phyloP scores from a whole-genome alignment of 2,113 vertebrate genomes.

The Cebidichthys violaceus region DNA sequence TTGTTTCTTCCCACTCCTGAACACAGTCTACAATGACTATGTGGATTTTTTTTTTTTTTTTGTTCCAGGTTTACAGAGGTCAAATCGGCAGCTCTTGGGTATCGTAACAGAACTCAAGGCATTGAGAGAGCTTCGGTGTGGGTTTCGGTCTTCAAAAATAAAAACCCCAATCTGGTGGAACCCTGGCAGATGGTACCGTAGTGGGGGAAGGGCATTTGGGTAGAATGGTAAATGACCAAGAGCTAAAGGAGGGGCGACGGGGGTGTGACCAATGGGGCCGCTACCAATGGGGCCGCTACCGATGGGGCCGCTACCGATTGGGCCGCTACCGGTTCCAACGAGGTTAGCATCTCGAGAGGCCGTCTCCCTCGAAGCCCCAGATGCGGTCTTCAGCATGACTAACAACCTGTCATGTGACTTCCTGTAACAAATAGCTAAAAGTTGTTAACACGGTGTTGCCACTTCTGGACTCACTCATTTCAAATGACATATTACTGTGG shows the following conservation, averaged over 20 bases:
- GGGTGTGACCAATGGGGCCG: constrained; percentile 27
- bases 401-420: constrained; percentile 46
- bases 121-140: constrained; percentile 1
- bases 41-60: not conserved
- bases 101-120: not conserved
- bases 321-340: constrained; percentile 8
- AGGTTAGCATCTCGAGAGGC: constrained; percentile 31
- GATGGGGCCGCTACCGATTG: constrained; percentile 15
- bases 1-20: not conserved
- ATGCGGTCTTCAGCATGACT: constrained; percentile 45
- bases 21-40: not conserved
- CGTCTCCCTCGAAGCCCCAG: constrained; percentile 17
- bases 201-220: constrained; percentile 27
- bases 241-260: constrained; percentile 33
- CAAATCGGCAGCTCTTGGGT: not conserved
- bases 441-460: constrained; percentile 50
- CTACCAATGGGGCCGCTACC: constrained; percentile 15
- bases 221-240: constrained; percentile 22
- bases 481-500: constrained; percentile 55
- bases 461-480: constrained; percentile 63
- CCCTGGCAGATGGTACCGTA: constrained; percentile 49
- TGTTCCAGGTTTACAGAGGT: not conserved
- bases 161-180: constrained; percentile 32
- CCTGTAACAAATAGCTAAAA: constrained; percentile 38
- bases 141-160: constrained; percentile 33